Evolutionary conservation across 37 sponge, comb jelly and placozoan genomes (phyloP).

Genomic region (Crambe crambe): DNA sequence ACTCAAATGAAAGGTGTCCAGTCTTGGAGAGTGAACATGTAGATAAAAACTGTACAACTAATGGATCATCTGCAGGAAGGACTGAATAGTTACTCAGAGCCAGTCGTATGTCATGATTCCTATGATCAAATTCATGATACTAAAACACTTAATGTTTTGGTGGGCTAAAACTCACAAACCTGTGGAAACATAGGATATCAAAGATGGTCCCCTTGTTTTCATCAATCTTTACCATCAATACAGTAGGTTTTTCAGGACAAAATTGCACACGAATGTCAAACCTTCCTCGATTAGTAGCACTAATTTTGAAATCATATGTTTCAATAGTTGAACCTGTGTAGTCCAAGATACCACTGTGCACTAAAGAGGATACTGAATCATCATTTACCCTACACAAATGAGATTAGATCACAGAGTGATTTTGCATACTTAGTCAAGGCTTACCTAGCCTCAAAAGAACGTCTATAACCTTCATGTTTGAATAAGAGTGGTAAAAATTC

Average conservation of each 20-base stretch:
- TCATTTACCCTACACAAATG: background rate
- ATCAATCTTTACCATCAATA: background rate
- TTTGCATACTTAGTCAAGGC: too few relatives aligned
- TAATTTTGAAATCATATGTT: background rate
- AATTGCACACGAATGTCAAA: constrained; percentile 7
- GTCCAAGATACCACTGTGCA: background rate
- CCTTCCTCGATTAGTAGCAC: background rate
- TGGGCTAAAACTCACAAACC: too few relatives aligned
- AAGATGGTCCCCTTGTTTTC: background rate
- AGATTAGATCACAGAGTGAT: background rate
- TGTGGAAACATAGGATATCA: background rate
- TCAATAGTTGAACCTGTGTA: background rate
- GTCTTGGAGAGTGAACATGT: too few relatives aligned
- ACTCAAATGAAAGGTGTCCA: too few relatives aligned
- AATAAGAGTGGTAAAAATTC: background rate
- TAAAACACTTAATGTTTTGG: too few relatives aligned
- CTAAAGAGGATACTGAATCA: background rate
- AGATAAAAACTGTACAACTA: too few relatives aligned
- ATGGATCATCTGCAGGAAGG: too few relatives aligned
- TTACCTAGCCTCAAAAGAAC: background rate
- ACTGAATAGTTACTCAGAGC: too few relatives aligned
- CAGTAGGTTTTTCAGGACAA: background rate
- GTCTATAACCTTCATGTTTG: background rate
- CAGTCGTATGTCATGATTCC: too few relatives aligned
- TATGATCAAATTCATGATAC: too few relatives aligned